phyloP scores from a whole-genome alignment of 2,797 vertebrate species.

The Caiman crocodilus region DNA sequence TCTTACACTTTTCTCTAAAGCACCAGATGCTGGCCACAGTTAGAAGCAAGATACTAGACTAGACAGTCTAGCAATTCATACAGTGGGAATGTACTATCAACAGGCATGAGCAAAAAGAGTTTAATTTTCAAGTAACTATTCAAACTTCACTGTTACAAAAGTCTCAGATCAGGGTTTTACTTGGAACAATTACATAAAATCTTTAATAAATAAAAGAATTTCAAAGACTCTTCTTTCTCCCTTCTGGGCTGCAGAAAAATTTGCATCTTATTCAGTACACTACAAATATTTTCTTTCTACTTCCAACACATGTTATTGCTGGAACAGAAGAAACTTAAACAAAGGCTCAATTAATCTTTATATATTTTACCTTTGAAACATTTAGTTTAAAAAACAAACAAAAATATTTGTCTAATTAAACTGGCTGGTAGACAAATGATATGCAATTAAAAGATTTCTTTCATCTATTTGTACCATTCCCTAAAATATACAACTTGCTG shows the following conservation, averaged over 20 bases:
- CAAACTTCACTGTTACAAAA: too few species aligned
- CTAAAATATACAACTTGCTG: not conserved
- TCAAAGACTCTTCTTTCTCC: not conserved
- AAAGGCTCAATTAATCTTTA: not conserved
- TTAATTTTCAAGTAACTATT: too few species aligned
- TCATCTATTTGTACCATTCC: not conserved
- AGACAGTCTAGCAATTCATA: too few species aligned
- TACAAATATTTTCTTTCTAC: not conserved
- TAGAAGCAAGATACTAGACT: too few species aligned
- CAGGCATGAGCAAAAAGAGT: too few species aligned
- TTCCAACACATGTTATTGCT: not conserved
- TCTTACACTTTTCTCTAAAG: too few species aligned
- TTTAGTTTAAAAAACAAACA: not conserved
- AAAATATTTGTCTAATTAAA: not conserved
- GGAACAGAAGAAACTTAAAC: not conserved
- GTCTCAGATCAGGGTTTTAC: too few species aligned
- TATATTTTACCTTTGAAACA: not conserved
- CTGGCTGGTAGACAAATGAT: not conserved
- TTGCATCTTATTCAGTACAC: not conserved
- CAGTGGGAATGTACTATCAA: too few species aligned
- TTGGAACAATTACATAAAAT: not conserved
- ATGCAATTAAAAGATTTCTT: not conserved
- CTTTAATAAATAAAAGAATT: not conserved
- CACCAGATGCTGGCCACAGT: too few species aligned
- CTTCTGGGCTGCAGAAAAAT: not conserved